These are phyloP conservation scores for Toxotes jaculatrix DNA, from an alignment of 2,113 vertebrate species.

Conservation along the genomic window DNA sequence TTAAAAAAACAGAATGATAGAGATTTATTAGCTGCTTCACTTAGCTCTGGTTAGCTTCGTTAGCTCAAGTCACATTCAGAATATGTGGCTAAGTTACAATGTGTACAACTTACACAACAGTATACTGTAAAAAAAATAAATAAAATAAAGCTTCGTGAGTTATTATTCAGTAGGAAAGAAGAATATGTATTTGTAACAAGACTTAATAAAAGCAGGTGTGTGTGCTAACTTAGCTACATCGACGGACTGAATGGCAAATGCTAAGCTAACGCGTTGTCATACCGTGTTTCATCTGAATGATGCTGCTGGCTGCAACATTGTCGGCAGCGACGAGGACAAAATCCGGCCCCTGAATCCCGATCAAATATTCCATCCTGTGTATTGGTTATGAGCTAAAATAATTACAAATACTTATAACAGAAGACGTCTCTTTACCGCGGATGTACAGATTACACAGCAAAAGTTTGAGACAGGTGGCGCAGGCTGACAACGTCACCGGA, in stretches of 20 bases:
- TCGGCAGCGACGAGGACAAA: conserved; percentile 95
- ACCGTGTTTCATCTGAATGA: conserved; percentile 98
- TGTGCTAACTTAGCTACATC: neutral
- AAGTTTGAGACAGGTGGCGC: conserved; percentile 74
- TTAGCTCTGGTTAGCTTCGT: conserved; percentile 16
- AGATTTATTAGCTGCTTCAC: neutral
- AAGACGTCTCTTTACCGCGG: neutral
- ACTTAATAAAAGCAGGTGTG: neutral
- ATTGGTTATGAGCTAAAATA: rapidly evolving
- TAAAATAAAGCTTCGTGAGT: rapidly evolving
- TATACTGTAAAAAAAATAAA: rapidly evolving
- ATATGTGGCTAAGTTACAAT: rapidly evolving
- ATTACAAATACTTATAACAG: neutral
- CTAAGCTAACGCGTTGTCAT: conserved; percentile 74
- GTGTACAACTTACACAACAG: neutral
- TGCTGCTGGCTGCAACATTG: conserved; percentile 92
- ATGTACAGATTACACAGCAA: conserved; percentile 86
- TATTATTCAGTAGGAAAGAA: rapidly evolving
- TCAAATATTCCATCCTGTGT: conserved; percentile 91
- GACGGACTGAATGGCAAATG: conserved; percentile 52
- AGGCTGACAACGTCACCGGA: conserved; percentile 62
- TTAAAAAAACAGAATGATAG: no score
- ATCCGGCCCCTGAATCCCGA: conserved; percentile 94
- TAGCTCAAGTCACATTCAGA: neutral
- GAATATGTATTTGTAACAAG: neutral